Evolutionary conservation across 2,113 vertebrate species (phyloP).

Genomic region (Apteryx mantelli): DNA sequence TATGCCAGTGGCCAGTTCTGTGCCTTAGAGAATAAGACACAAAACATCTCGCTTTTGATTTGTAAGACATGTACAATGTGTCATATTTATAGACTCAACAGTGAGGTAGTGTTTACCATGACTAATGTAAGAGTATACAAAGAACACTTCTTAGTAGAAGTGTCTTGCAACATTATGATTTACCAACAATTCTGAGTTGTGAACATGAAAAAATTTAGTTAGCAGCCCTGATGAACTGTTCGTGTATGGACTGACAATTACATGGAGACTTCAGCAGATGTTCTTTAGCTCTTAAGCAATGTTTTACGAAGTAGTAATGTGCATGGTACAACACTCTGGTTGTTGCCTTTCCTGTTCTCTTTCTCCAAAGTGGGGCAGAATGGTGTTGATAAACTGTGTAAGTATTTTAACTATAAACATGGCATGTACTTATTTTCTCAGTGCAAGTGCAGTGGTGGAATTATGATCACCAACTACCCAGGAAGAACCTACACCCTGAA

Average conservation of each 20-base stretch:
- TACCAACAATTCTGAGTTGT: not conserved
- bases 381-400: not conserved
- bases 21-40: not conserved
- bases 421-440: not conserved
- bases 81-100: not conserved
- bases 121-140: not conserved
- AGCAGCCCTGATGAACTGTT: not conserved
- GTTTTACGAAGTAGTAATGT: not conserved
- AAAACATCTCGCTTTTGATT: not conserved
- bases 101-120: not conserved
- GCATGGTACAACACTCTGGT: fast-evolving
- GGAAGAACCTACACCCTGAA: not conserved
- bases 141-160: not conserved
- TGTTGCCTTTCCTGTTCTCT: not conserved
- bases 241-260: not conserved
- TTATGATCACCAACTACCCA: not conserved
- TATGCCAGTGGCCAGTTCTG: not conserved
- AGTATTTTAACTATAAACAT: not conserved
- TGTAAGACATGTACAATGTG: not conserved
- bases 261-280: not conserved
- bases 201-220: not conserved
- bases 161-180: not conserved
- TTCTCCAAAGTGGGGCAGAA: not conserved
- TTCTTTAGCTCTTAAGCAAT: not conserved
- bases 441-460: not conserved